Percentiles rank a stretch among this genome's conserved stretches.
These are phyloP conservation scores for Gastrophryne carolinensis DNA, from an alignment of 2,797 vertebrate genomes.

Conservation along the genomic window DNA sequence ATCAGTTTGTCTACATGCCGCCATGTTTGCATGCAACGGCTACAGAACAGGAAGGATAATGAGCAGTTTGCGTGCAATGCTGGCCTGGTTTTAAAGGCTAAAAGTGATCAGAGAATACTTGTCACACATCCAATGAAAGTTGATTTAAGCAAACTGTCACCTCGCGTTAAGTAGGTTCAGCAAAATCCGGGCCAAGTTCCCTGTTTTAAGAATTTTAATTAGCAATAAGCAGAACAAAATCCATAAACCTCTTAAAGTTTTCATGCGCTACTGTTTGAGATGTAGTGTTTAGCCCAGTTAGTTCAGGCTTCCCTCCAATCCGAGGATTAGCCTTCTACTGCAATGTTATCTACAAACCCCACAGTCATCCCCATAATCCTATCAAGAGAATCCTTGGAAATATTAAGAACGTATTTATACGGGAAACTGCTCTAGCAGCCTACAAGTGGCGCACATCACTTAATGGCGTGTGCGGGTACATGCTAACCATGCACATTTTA, in stretches of 20 bases:
- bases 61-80: slow-evolving; percentile 76
- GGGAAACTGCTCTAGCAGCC: slow-evolving; percentile 61
- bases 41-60: slow-evolving; percentile 68
- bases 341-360: slow-evolving; percentile 66
- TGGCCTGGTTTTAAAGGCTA: slow-evolving; percentile 67
- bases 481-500: no score
- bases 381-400: slow-evolving; percentile 65
- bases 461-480: no score
- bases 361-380: slow-evolving; percentile 65
- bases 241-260: slow-evolving; percentile 64
- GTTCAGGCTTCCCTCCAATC: slow-evolving; percentile 53
- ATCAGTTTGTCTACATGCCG: slow-evolving; percentile 57
- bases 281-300: slow-evolving; percentile 59
- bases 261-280: slow-evolving; percentile 70
- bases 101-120: slow-evolving; percentile 68
- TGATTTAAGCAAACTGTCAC: slow-evolving; percentile 61
- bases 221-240: slow-evolving; percentile 62
- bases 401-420: slow-evolving; percentile 71
- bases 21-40: slow-evolving; percentile 69
- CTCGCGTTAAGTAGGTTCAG: slow-evolving; percentile 64
- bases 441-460: no score
- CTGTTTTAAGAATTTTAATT: slow-evolving; percentile 72
- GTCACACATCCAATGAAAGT: slow-evolving; percentile 70
- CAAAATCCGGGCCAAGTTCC: slow-evolving; percentile 58
- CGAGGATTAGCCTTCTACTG: slow-evolving; percentile 56